Evolutionary conservation across 2,797 vertebrate genomes (phyloP), one percentile per base, ranked within the genome.

Genomic region (Notoglanidium macrostoma): DNA sequence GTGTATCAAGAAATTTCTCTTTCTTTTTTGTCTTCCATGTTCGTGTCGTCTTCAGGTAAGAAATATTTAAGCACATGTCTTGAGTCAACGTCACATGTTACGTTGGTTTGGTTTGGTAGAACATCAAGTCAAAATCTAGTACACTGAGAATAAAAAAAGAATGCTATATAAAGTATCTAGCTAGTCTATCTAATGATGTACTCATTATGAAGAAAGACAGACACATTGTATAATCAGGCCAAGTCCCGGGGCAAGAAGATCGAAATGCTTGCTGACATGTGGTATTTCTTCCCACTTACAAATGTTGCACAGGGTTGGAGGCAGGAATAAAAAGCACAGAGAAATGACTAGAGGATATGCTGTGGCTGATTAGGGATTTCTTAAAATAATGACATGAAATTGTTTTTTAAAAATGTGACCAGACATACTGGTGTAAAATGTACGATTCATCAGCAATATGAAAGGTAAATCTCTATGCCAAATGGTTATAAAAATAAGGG

Each of bases 231-330:
- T 88, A 89, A 88, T 89, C 89, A 84, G 83, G 49, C 65, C 67
- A 89, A 88, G 87, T 85, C 87, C 84, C 82, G 72, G 23, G 84
- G 85, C 61, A n/a, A 81, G 65, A 67, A 90, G 72, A 87, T 87
- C 17, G 26, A 90, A 90, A 86, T 89, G 85, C 90, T 51, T 88
- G 85, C 80, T 85, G 85, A 79, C 78, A 81, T 82, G 85, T 79
- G 49, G 57, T 61, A 68, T 88, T 87, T 89, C 77, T 63, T 68
- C 17, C 35, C 29, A 77, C 85, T 83, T 77, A 87, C 65, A 67
- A 80, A 85, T 73, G 73, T 61, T 70, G 65, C 73, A 70, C 3
- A 23, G 40, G 83, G 81, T 74, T 72, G 21, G 55, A 85, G 44
- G 74, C 23, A 65, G 85, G 85, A 88, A 81, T 88, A 87, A 23